Percentiles rank a stretch among this genome's conserved stretches.
These are phyloP conservation scores for Drosophila anomalipes DNA, from an alignment of 2,888 invertebrate genomes.

Conservation along the genomic window DNA sequence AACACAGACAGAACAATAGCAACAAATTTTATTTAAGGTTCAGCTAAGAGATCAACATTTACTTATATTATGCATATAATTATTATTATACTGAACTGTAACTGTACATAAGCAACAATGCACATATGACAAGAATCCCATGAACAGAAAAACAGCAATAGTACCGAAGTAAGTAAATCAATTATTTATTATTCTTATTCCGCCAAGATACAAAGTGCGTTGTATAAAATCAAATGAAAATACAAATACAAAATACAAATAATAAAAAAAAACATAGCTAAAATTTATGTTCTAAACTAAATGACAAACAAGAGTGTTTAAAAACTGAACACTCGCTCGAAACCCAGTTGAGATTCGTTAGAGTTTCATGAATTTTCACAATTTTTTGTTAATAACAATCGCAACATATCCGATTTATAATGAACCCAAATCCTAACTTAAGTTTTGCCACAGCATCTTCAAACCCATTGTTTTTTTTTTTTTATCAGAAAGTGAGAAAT, in stretches of 20 bases:
- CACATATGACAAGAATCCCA: constrained; percentile 28
- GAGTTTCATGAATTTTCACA: constrained; percentile 40
- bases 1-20: constrained; percentile 58
- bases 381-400: constrained; percentile 56
- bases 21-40: constrained; percentile 68
- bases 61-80: constrained; percentile 46
- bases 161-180: constrained; percentile 77
- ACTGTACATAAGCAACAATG: constrained; percentile 56
- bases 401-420: constrained; percentile 68
- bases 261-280: constrained; percentile 55
- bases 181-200: constrained; percentile 67
- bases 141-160: constrained; percentile 57
- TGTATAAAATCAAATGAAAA: constrained; percentile 48
- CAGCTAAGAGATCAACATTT: constrained; percentile 43
- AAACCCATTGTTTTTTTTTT: constrained; percentile 55
- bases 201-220: constrained; percentile 40
- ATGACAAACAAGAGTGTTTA: constrained; percentile 25
- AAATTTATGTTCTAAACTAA: constrained; percentile 61
- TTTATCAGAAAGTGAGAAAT: constrained; percentile 75
- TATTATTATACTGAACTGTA: constrained; percentile 40
- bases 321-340: constrained; percentile 27
- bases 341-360: constrained; percentile 35
- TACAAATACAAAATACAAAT: constrained; percentile 28
- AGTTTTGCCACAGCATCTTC: constrained; percentile 18
- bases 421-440: constrained; percentile 18